A percentile compares a stretch with the other conserved stretches of the same genome.
phyloP scores from a whole-genome alignment of 1,140 invertebrate species.

The Phortica variegata region DNA sequence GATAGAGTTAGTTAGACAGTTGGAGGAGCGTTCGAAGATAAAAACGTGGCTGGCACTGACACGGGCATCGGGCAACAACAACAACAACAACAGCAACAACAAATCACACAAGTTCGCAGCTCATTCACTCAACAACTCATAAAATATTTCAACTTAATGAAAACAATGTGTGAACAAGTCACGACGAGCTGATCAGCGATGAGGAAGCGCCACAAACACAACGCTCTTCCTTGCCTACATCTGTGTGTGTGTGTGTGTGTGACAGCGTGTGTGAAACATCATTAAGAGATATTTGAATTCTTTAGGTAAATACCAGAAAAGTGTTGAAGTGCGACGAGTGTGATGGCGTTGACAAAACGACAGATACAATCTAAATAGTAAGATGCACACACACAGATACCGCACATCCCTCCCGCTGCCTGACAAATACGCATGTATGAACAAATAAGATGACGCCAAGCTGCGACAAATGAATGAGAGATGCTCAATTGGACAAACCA shows the following conservation, averaged over 20 bases:
- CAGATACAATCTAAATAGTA: too few species aligned
- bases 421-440: too few species aligned
- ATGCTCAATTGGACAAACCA: too few species aligned
- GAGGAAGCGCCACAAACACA: conserved; percentile 1
- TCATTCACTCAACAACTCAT: conserved; percentile 16
- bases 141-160: conserved; percentile 42
- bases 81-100: conserved; percentile 1
- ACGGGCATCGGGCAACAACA: conserved; percentile 33
- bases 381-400: too few species aligned
- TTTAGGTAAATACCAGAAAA: conserved; percentile 7
- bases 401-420: too few species aligned
- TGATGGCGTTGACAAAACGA: too few species aligned
- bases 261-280: conserved; percentile 6
- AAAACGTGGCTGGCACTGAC: conserved; percentile 35
- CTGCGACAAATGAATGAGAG: too few species aligned
- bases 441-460: too few species aligned
- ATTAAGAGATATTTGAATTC: conserved; percentile 44
- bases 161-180: conserved; percentile 53
- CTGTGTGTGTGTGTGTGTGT: too few species aligned
- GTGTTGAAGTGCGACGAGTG: conserved; percentile 33
- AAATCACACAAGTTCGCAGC: conserved; percentile 5
- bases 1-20: too few species aligned
- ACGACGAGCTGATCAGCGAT: conserved; percentile 14
- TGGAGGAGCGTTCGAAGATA: too few species aligned
- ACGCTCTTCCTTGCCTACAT: not conserved